Base-by-base conservation (phyloP, 2,797 vertebrate genomes). In the Pseudochromis fuscus region DNA sequence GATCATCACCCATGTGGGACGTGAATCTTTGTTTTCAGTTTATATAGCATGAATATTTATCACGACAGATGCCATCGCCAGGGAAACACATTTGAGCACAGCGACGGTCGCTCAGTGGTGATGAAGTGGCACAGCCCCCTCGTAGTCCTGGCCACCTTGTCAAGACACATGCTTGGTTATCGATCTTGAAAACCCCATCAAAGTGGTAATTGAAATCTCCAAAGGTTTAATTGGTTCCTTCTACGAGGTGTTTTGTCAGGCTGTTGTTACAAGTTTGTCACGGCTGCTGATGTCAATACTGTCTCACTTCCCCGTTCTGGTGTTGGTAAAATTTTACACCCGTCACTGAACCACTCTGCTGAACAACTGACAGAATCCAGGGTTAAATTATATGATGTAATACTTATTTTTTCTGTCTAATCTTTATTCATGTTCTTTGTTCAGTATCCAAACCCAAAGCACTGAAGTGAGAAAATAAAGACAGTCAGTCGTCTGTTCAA, bases 131-230 rank as follows among this genome's bases (percentile, higher is more conserved):
- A 19, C 23, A 0, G 38, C 23, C 63, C 69, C 44, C 60, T 49
- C 28, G 48, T 63, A 78, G 48, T 72, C 67, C 21, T n/a, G 33
- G 63, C 40, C 62, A 72, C 79, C 78, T 67, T 69, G 77, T 87
- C 70, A 79, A 76, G 77, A 81, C 63, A 80, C 83, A 78, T 51
- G 64, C 71, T 73, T 61, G 28, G 68, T 72, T 89, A 92, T 93
- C 44, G 88, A 92, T 91, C 87, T 63, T 55, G 81, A 87, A 81
- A 86, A 81, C 67, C 70, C 81, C 77, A 88, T 89, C 63, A 84
- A 76, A 72, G 77, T 70, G 82, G 81, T 91, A 92, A 91, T 91
- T 91, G 89, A 93, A 92, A 92, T 88, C 85, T 92, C 88, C 66
- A 75, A 74, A 73, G 81, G 61, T 89, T 83, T 91, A 91, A 92